Conservation (phyloP, 2,113 vertebrate genomes). For the Cyanoderma ruficeps region DNA sequence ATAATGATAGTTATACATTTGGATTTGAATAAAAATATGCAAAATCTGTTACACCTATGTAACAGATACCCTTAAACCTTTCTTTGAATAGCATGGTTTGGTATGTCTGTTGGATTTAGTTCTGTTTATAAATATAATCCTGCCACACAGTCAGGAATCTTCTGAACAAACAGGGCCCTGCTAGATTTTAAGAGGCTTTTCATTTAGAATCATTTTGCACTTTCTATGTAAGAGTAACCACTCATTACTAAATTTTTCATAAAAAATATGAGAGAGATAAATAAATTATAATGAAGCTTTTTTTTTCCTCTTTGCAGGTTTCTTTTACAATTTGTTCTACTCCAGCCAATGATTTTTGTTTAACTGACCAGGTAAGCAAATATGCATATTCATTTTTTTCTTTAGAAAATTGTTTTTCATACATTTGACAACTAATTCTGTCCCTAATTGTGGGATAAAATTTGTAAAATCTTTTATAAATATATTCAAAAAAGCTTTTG, state of each 20-base stretch:
- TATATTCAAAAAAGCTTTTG: neutral
- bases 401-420: neutral
- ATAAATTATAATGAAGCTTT: neutral
- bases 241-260: neutral
- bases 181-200: neutral
- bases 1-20: neutral
- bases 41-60: neutral
- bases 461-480: neutral
- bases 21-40: neutral
- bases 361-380: constrained; percentile 11
- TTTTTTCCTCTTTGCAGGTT: neutral
- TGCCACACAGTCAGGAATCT: neutral
- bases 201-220: neutral
- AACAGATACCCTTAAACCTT: neutral
- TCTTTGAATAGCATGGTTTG: neutral
- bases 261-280: neutral
- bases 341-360: neutral
- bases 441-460: neutral
- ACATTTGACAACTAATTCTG: neutral
- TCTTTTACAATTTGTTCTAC: neutral
- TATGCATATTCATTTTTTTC: neutral
- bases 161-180: neutral
- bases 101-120: neutral
- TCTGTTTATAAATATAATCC: neutral
- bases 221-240: neutral